A percentile compares a stretch with the other conserved stretches of the same genome.
Conservation (phyloP, 92 coral and sea anemone genomes). For the Palythoa grandiflora region DNA sequence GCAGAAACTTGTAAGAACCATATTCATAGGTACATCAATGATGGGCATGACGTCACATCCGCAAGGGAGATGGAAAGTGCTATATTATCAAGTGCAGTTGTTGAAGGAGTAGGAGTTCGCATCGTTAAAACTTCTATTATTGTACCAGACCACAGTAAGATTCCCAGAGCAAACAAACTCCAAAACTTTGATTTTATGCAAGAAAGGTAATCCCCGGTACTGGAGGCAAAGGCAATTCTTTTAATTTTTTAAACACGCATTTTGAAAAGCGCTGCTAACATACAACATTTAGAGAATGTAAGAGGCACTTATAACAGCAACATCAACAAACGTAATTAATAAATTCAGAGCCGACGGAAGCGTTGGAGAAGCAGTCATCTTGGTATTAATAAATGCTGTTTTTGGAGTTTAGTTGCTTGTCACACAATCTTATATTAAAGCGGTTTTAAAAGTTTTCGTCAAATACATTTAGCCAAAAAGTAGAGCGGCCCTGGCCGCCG, state of each 20-base stretch:
- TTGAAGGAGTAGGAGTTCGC: constrained; percentile 51
- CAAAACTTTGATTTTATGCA: not conserved
- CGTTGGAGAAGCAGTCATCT: too few relatives aligned
- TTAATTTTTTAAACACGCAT: not conserved
- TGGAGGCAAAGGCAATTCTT: not conserved
- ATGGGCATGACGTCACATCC: constrained; percentile 56
- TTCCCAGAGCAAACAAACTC: constrained; percentile 53
- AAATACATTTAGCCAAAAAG: too few relatives aligned
- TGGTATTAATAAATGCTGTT: too few relatives aligned
- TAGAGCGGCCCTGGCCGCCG: too few relatives aligned
- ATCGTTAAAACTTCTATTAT: constrained; percentile 38
- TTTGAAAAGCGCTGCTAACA: not conserved
- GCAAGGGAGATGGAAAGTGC: constrained; percentile 53
- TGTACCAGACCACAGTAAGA: constrained; percentile 24
- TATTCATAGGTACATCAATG: constrained; percentile 48
- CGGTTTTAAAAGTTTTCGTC: too few relatives aligned
- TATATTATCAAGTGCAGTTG: constrained; percentile 60
- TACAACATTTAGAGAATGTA: too few relatives aligned
- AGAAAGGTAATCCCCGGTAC: constrained; percentile 39
- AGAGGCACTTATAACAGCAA: too few relatives aligned
- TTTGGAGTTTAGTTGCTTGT: too few relatives aligned
- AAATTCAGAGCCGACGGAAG: too few relatives aligned
- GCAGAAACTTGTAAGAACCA: constrained; percentile 63
- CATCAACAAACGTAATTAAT: too few relatives aligned
- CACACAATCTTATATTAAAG: too few relatives aligned